These are phyloP conservation scores for Stegastes partitus DNA, from an alignment of 2,113 vertebrate species.

Conservation along the genomic window DNA sequence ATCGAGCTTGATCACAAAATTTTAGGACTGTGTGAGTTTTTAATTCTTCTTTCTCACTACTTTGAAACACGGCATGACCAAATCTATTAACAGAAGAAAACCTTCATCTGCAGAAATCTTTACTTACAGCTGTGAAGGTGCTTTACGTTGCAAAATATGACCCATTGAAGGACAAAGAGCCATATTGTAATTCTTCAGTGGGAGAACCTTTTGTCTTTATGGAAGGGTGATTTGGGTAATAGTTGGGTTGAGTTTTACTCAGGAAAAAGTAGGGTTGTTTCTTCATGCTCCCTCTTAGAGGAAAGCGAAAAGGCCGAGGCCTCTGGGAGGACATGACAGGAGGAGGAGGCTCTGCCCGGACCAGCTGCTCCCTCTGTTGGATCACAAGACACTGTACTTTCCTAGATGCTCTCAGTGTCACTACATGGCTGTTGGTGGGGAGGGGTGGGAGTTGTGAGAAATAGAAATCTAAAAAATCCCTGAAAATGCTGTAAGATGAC, in stretches of 20 bases:
- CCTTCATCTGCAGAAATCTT: no score
- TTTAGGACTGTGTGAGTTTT: no score
- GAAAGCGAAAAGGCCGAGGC: background rate
- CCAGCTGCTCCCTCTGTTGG: constrained; percentile 57
- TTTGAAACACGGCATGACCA: no score
- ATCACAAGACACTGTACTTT: background rate
- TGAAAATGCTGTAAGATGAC: constrained; percentile 45
- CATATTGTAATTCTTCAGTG: no score
- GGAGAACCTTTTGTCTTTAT: no score
- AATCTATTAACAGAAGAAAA: no score
- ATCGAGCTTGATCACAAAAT: no score
- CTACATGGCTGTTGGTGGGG: background rate
- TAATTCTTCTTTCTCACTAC: no score
- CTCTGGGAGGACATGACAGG: constrained; percentile 1
- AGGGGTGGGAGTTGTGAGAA: background rate
- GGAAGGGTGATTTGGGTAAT: no score
- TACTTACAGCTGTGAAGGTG: no score
- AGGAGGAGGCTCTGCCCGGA: background rate
- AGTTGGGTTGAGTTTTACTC: background rate
- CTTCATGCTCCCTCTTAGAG: background rate
- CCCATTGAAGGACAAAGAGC: no score
- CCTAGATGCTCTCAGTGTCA: background rate
- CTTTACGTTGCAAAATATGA: no score
- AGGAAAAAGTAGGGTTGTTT: background rate
- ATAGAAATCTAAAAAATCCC: constrained; percentile 2